Evolutionary conservation across 2,888 invertebrate species (phyloP), one percentile per base, ranked within the genome.

Genomic region (Meloe dianella): DNA sequence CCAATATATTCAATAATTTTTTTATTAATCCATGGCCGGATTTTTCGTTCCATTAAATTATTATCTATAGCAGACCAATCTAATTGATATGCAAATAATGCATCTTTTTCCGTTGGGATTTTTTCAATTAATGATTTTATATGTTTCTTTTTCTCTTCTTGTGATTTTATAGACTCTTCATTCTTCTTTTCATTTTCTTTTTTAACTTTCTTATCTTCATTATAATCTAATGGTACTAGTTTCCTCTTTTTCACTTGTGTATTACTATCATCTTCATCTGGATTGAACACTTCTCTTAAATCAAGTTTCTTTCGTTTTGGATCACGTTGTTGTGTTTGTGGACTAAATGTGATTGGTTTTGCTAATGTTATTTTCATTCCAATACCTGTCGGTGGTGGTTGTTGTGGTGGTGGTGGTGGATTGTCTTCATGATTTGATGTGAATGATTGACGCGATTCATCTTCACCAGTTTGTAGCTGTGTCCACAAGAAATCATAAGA

Each of bases 1-100:
- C 99, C 98, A 81, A 99, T 98, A 85, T 98, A 99, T 85, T 99
- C 98, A 72, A 97, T 94, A 66, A 99, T 98, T 87, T 99, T 99
- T 86, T 98, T 99, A 85, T 97, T 97, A 77, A 99, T 97, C 99
- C 99, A 99, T 57, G 99, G 98, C 71, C 96, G 91, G 82, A 99
- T 97, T 83, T 98, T 92, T 82, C 93, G 93, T 83, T 98, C 97
- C 95, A 98, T 97, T 76, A 93, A 85, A 70, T 85, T 85, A 83
- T 87, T 87, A 80, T 91, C 90, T 87, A 90, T 89, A 87, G 88
- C 89, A 84, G 78, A 89, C 92, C 96, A 97, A 84, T 98, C 97
- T 62, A 99, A 89, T 77, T 92, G 91, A 85, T 95, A 98, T 73
- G 92, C 94, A 86, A 99, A 99, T 73, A 99, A 88, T 78, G 96